Evolutionary conservation across 1,140 invertebrate genomes (phyloP).

Genomic region (Lepidurus apus): DNA sequence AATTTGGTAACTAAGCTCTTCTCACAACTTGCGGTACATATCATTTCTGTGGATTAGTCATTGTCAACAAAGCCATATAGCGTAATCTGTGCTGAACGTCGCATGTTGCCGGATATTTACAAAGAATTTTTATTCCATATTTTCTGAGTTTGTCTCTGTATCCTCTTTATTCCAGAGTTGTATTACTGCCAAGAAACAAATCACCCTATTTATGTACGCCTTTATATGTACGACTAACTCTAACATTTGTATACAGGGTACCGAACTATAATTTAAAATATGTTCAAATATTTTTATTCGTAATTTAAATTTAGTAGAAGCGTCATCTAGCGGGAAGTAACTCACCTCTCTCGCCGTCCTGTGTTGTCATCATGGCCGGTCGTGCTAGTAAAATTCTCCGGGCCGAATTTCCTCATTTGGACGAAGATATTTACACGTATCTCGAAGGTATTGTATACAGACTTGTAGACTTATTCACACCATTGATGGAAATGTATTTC

Average conservation of each 20-base stretch:
- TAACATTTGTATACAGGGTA: conserved; percentile 9
- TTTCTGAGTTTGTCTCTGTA: not conserved
- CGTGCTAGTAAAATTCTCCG: conserved; percentile 36
- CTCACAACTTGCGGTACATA: not conserved
- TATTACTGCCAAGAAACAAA: not conserved
- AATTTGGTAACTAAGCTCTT: conserved; percentile 63
- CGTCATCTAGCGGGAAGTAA: not conserved
- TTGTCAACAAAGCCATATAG: not conserved
- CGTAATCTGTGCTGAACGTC: not conserved
- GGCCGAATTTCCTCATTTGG: conserved; percentile 76
- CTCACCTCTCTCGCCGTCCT: not conserved
- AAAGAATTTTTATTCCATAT: not conserved
- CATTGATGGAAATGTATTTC: not conserved
- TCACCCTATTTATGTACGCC: conserved; percentile 2
- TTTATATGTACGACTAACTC: not conserved
- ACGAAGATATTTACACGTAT: conserved; percentile 81
- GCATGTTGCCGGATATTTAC: not conserved
- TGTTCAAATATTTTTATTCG: not conserved
- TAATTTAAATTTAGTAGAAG: not conserved
- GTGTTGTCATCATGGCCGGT: conserved; percentile 22
- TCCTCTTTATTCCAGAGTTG: not conserved
- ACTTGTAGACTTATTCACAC: conserved; percentile 22
- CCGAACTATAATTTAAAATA: not conserved
- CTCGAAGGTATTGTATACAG: conserved; percentile 62
- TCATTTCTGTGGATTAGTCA: not conserved